Evolutionary conservation across 2,113 vertebrate species (phyloP).

Genomic region (Hippocampus abdominalis): DNA sequence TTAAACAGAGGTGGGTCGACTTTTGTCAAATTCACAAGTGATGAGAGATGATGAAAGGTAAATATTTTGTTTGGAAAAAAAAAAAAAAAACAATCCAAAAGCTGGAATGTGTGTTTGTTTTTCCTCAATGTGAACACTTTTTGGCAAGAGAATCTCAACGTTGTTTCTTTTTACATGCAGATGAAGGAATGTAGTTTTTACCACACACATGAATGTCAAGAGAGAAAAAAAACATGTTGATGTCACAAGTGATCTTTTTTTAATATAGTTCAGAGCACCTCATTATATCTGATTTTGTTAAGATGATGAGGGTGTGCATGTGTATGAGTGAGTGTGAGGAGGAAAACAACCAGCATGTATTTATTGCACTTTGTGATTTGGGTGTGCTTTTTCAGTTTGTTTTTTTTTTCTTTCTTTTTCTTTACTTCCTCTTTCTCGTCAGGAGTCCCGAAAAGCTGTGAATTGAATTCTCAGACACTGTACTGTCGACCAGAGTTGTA

Average conservation of each 20-base stretch:
- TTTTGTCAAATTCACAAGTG: not conserved
- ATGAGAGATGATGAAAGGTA: not conserved
- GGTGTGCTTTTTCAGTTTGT: conserved; percentile 58
- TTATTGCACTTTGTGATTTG: conserved; percentile 79
- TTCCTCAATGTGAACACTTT: not conserved
- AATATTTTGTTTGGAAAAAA: not conserved
- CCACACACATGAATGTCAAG: conserved; percentile 32
- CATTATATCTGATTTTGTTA: conserved; percentile 28
- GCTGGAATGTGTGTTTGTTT: conserved; percentile 15
- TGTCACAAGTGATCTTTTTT: conserved; percentile 44
- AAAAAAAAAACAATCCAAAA: conserved; percentile 6
- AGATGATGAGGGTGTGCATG: not conserved
- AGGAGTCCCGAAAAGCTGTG: conserved; percentile 77
- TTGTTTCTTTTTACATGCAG: conserved; percentile 18
- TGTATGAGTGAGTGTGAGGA: not conserved
- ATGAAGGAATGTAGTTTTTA: conserved; percentile 53
- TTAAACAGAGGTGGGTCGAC: not conserved
- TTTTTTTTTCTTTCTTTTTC: conserved; percentile 25
- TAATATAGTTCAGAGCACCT: conserved; percentile 21
- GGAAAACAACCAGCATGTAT: conserved; percentile 65
- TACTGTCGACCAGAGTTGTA: conserved; percentile 75
- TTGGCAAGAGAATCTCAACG: conserved; percentile 11
- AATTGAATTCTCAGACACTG: conserved; percentile 77
- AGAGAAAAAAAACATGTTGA: conserved; percentile 36
- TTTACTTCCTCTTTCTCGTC: conserved; percentile 36